Evolutionary conservation across 2,888 invertebrate species (phyloP).

Genomic region (Sminthurinus aureus): DNA sequence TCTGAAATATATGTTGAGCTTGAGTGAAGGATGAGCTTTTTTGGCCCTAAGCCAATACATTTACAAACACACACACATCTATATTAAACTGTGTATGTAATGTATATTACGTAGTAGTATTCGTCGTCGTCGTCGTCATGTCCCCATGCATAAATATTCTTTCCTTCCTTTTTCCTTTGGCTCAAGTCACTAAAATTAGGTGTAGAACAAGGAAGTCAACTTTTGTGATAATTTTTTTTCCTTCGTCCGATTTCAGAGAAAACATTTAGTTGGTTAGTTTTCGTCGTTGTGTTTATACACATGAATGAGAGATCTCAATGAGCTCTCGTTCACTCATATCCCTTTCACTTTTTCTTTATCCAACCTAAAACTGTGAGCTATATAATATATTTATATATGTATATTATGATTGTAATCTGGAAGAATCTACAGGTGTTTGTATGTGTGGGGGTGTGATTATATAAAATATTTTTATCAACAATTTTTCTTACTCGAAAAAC

Average conservation of each 20-base stretch:
- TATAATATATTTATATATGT: background rate
- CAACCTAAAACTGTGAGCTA: slow-evolving; percentile 24
- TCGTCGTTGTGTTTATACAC: slow-evolving; percentile 5
- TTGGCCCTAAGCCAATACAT: slow-evolving; percentile 34
- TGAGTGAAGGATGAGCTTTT: slow-evolving; percentile 43
- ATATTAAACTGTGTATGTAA: slow-evolving; percentile 34
- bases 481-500: too few species aligned
- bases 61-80: slow-evolving; percentile 19
- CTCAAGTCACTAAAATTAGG: slow-evolving; percentile 50
- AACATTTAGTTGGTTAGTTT: slow-evolving; percentile 18
- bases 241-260: slow-evolving; percentile 32
- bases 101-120: slow-evolving; percentile 27
- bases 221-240: slow-evolving; percentile 20
- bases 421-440: background rate
- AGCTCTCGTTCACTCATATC: background rate
- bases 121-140: background rate
- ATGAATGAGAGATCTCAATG: slow-evolving; percentile 21
- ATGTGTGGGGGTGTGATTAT: too few species aligned
- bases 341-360: slow-evolving; percentile 9
- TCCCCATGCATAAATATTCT: slow-evolving; percentile 26
- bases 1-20: slow-evolving; percentile 28
- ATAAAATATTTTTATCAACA: too few species aligned
- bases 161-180: slow-evolving; percentile 36
- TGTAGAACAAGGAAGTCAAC: slow-evolving; percentile 48
- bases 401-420: background rate